These are phyloP conservation scores for Lophotis ruficrista DNA, from an alignment of 2,113 vertebrate genomes.

Conservation along the genomic window DNA sequence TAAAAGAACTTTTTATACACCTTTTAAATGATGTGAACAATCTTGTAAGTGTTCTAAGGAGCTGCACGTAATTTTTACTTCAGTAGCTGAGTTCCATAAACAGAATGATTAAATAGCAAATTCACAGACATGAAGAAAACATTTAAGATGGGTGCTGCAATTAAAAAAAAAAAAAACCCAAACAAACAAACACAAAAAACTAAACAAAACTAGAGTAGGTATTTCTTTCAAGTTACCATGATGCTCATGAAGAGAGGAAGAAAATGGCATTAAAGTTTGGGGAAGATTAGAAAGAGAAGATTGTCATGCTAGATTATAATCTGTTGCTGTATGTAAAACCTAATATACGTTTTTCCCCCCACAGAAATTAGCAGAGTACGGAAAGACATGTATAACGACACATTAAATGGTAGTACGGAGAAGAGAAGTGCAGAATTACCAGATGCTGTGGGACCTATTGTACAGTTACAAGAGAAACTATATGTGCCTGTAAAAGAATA, in stretches of 20 bases:
- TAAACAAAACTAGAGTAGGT: background rate
- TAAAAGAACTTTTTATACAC: background rate
- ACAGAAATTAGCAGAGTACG: slow-evolving; percentile 98
- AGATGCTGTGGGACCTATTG: slow-evolving; percentile 93
- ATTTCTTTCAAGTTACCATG: background rate
- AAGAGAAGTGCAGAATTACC: slow-evolving; percentile 93
- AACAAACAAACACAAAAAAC: background rate
- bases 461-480: slow-evolving; percentile 99
- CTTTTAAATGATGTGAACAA: background rate
- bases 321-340: slow-evolving; percentile 64
- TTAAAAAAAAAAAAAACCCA: background rate
- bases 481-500: slow-evolving; percentile 99
- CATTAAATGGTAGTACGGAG: slow-evolving; percentile 95
- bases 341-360: slow-evolving; percentile 68
- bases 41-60: background rate
- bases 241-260: background rate
- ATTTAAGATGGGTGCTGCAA: background rate
- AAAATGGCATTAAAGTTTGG: background rate
- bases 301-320: slow-evolving; percentile 28
- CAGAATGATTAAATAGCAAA: background rate
- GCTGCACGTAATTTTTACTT: background rate
- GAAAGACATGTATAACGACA: slow-evolving; percentile 99
- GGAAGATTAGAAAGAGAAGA: background rate
- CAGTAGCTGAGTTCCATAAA: background rate
- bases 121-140: background rate